Evolutionary conservation across 2,888 invertebrate genomes (phyloP).

Genomic region (Mamestra brassicae): DNA sequence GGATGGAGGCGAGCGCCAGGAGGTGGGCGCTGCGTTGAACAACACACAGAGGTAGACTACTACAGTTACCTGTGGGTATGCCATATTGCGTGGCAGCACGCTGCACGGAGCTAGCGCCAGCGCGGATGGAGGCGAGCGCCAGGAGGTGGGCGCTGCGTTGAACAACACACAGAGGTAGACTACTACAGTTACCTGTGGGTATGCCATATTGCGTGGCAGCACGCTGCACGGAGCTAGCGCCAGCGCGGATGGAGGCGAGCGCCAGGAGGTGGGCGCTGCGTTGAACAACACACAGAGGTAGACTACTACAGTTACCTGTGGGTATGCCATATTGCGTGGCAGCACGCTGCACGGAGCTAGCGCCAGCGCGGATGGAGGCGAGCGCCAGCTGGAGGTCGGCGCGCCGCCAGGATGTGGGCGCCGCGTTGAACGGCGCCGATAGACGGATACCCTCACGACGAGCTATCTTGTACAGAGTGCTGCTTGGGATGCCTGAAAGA

Average conservation of each 20-base stretch:
- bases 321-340: constrained; percentile 97
- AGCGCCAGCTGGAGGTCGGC: constrained; percentile 96
- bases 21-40: no score
- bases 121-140: constrained; percentile 95
- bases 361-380: constrained; percentile 95
- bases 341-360: constrained; percentile 96
- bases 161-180: constrained; percentile 80
- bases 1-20: constrained; percentile 73
- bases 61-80: constrained; percentile 93
- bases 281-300: no score
- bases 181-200: constrained; percentile 92
- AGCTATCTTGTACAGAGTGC: constrained; percentile 97
- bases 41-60: no score
- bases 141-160: constrained; percentile 97
- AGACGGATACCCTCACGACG: constrained; percentile 96
- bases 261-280: not conserved
- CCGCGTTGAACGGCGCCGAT: constrained; percentile 97
- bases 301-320: constrained; percentile 88
- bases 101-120: constrained; percentile 96
- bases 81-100: constrained; percentile 96
- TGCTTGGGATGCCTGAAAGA: constrained; percentile 94
- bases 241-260: constrained; percentile 84
- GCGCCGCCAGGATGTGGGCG: constrained; percentile 97
- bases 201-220: constrained; percentile 97
- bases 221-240: constrained; percentile 96